These are phyloP conservation scores for Diaperis boleti DNA, from an alignment of 2,888 invertebrate species.

Conservation along the genomic window DNA sequence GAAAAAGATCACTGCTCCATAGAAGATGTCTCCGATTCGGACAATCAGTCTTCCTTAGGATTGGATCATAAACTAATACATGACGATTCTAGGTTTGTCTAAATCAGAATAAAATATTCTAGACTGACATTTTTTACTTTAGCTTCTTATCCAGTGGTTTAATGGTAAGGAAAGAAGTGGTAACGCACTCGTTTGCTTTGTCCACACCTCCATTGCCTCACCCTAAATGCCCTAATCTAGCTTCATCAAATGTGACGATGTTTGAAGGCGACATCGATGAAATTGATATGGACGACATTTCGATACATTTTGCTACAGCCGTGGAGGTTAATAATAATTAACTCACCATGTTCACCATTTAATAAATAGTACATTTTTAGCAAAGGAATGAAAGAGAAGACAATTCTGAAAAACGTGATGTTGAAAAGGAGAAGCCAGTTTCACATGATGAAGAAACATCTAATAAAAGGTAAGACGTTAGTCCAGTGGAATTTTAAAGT, in stretches of 20 bases:
- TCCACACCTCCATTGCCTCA: background rate
- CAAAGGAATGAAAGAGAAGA: slow-evolving; percentile 7
- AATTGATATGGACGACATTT: slow-evolving; percentile 40
- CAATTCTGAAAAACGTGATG: slow-evolving; percentile 23
- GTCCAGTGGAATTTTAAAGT: no score
- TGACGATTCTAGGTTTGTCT: slow-evolving; percentile 26
- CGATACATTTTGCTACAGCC: slow-evolving; percentile 25
- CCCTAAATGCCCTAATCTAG: slow-evolving; percentile 2
- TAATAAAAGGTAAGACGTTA: slow-evolving; percentile 6
- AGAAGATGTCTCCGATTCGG: slow-evolving; percentile 40
- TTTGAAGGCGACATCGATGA: slow-evolving; percentile 36
- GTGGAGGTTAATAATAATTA: no score
- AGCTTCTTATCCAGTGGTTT: slow-evolving; percentile 15
- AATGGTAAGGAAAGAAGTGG: background rate
- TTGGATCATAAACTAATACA: slow-evolving; percentile 9
- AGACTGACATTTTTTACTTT: background rate
- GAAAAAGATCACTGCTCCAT: slow-evolving; percentile 42
- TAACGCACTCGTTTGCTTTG: background rate
- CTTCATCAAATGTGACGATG: slow-evolving; percentile 22
- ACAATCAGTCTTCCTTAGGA: slow-evolving; percentile 19
- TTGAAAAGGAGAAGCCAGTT: slow-evolving; percentile 26
- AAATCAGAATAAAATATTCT: no score
- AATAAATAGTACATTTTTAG: no score
- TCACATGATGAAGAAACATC: background rate
- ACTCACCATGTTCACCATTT: no score